Evolutionary conservation across 1,140 invertebrate species (phyloP).

Genomic region (Drosophila ercepeae): DNA sequence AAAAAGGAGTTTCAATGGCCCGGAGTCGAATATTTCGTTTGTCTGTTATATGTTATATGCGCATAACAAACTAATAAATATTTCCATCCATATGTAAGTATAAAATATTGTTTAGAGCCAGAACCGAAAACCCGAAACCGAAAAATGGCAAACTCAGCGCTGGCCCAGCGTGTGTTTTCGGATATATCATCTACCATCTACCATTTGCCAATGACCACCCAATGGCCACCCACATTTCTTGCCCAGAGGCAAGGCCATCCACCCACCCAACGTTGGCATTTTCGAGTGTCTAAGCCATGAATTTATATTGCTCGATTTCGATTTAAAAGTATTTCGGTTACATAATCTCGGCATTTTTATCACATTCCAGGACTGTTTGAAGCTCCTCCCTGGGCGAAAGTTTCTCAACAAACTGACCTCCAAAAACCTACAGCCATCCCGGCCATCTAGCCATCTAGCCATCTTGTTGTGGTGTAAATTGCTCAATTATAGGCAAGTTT

Average conservation of each 20-base stretch:
- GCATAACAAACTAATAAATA: conserved; percentile 78
- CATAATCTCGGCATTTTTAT: conserved; percentile 78
- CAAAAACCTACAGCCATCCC: too few species aligned
- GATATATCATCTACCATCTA: conserved; percentile 68
- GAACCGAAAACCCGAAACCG: conserved; percentile 1
- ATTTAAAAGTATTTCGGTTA: conserved; percentile 81
- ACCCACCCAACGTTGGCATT: conserved; percentile 44
- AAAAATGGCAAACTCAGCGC: conserved; percentile 57
- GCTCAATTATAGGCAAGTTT: conserved; percentile 74
- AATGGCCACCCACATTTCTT: neutral
- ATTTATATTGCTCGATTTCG: conserved; percentile 82
- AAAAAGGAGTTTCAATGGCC: conserved; percentile 57
- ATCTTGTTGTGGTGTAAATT: conserved; percentile 75
- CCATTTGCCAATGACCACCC: conserved; percentile 32
- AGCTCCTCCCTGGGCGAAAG: conserved; percentile 25
- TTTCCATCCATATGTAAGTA: conserved; percentile 66
- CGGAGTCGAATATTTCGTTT: neutral
- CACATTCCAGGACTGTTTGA: conserved; percentile 72
- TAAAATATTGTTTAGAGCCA: conserved; percentile 71
- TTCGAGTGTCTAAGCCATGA: conserved; percentile 78
- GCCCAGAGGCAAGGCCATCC: conserved; percentile 4
- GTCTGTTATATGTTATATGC: neutral
- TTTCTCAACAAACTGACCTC: conserved; percentile 3
- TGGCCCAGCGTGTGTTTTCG: conserved; percentile 35
- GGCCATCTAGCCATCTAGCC: neutral